Evolutionary conservation across 2,113 vertebrate genomes (phyloP), one percentile per base, ranked within the genome.

Genomic region (Dunckerocampus dactyliophorus): DNA sequence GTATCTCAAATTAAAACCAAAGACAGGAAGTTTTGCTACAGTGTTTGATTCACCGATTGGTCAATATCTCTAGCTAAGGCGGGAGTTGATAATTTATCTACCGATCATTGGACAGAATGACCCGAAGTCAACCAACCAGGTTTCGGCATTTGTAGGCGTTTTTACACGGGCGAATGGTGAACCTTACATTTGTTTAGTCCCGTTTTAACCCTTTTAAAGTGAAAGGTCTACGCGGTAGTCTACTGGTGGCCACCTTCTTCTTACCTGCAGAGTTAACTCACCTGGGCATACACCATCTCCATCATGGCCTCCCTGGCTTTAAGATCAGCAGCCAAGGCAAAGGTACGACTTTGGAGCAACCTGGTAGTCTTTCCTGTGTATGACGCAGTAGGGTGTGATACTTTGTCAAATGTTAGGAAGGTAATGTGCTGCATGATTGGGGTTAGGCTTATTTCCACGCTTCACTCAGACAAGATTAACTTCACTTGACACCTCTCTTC

Each of bases 281-380:
- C 4, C 0, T 42, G 8, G 0, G 9, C 49, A n/a, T 4, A 17
- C 17, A 43, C 39, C 3, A 42, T 55, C 22, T 67, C 19, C 62
- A 82, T 49, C 52, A 92, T 90, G 89, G 89, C 88, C 53, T 69
- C 88, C 50, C 63, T 75, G 55, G 74, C 77, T 52, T 69, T 88
- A 71, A 82, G 82, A 80, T 87, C 86, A 37, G 62, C 77, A 24
- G 52, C 87, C 22, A 89, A 86, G 66, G 78, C 74, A 42, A 85
- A 87, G 88, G 90, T 90, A 83, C 84, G 84, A 48, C 20, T 19
- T 17, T 7, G 16, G 16, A 17, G 22, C 4, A 14, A 57, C 6
- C 4, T 12, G 31, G 13, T 8, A 51, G 21, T 28, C 5, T 17
- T 16, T 20, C 8, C 1, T 55, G 28, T 8, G 62, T 19, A 39